Conservation (phyloP, 2,888 invertebrate genomes). For the Erynnis tages region DNA sequence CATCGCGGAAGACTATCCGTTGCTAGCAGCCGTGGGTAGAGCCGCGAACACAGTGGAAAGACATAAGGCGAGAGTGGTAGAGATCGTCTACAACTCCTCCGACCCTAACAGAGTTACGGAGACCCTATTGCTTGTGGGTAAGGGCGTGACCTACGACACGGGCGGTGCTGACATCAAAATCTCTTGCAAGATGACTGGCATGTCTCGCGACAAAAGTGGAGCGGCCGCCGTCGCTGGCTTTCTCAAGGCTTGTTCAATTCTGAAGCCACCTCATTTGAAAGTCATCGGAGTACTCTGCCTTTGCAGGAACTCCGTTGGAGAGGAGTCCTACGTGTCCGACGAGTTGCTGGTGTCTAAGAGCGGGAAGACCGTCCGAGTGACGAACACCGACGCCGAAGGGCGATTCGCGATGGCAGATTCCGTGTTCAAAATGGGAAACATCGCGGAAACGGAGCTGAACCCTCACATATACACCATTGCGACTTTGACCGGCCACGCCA, state of each 20-base stretch:
- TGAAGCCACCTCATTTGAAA: slow-evolving; percentile 88
- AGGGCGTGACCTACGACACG: slow-evolving; percentile 92
- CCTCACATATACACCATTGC: slow-evolving; percentile 94
- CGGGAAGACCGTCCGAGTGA: slow-evolving; percentile 89
- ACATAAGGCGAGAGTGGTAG: slow-evolving; percentile 83
- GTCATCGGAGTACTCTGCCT: slow-evolving; percentile 90
- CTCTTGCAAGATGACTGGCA: slow-evolving; percentile 88
- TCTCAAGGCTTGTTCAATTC: slow-evolving; percentile 86
- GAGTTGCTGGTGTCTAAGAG: slow-evolving; percentile 91
- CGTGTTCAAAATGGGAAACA: slow-evolving; percentile 68
- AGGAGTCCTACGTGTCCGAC: slow-evolving; percentile 91
- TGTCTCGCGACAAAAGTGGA: slow-evolving; percentile 95
- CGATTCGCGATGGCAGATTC: slow-evolving; percentile 94
- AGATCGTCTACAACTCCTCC: slow-evolving; percentile 84
- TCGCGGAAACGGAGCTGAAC: slow-evolving; percentile 85
- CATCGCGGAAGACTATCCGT: slow-evolving; percentile 88
- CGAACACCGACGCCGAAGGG: slow-evolving; percentile 96
- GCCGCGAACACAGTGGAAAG: slow-evolving; percentile 85
- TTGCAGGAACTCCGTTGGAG: slow-evolving; percentile 93
- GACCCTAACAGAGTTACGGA: slow-evolving; percentile 76
- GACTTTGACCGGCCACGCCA: slow-evolving; percentile 92
- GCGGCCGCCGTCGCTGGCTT: slow-evolving; percentile 95
- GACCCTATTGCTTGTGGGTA: slow-evolving; percentile 91
- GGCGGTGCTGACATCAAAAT: slow-evolving; percentile 90
- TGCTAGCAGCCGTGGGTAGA: slow-evolving; percentile 87